Evolutionary conservation across 2,888 invertebrate genomes (phyloP), one percentile per base, ranked within the genome.

Genomic region (Druceiella hillmani): DNA sequence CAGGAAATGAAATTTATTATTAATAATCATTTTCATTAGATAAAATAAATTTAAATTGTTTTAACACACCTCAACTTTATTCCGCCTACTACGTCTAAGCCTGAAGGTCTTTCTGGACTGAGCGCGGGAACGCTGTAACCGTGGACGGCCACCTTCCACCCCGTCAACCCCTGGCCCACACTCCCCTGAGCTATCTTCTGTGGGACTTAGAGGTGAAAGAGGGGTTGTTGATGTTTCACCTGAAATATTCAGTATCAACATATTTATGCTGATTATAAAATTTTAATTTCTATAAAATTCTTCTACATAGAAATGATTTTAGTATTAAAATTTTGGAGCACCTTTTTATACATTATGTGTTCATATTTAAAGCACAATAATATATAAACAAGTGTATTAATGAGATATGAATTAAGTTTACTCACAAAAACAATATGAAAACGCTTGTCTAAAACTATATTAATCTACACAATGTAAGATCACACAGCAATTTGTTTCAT

Each of bases 21-120:
- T n/a, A n/a, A 13, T 27, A 32, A 9, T 14, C 31, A 4, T 3
- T 4, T 13, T 4, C 13, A 10, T 5, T 13, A 15, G 29, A 29
- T n/a, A 25, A n/a, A 26, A 25, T 20, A 17, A 50, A 49, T 17
- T 39, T 40, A 5, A 28, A n/a, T n/a, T n/a, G n/a, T n/a, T n/a
- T n/a, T n/a, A 15, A 29, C 36, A 49, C 62, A 85, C 84, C 63
- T 87, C 86, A 26, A 79, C 75, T 48, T 79, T 80, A 39, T 66
- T 79, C 54, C 75, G 81, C 53, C 87, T 76, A 58, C 86, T 87
- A 58, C 87, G 85, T 48, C 87, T 76, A 43, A 90, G 75, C 44
- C 92, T 81, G 66, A 95, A 95, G 0, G 94, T 94, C 65, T 91
- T 93, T 52, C 94, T 79, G 54, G 92, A 94, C 56, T 91, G 93